Conservation (phyloP, 2,888 invertebrate genomes). For the Eupithecia dodoneata region DNA sequence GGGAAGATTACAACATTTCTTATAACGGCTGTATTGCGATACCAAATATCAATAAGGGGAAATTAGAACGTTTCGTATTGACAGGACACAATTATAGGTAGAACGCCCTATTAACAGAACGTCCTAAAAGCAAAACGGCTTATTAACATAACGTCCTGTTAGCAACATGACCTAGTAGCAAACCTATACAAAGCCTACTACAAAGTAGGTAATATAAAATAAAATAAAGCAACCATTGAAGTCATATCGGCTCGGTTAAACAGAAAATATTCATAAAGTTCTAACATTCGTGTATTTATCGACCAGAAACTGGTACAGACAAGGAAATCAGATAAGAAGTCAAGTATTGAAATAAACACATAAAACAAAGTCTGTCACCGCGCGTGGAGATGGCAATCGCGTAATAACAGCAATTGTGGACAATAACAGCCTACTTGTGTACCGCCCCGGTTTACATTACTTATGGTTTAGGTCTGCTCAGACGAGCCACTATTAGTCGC, state of each 20-base stretch:
- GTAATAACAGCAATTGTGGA: conserved; percentile 41
- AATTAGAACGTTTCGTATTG: too few relatives aligned
- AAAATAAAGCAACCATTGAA: not conserved
- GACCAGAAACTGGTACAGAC: not conserved
- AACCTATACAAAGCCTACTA: too few relatives aligned
- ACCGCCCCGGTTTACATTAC: conserved; percentile 44
- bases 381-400: conserved; percentile 39
- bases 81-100: too few relatives aligned
- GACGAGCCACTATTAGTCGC: not conserved
- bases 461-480: not conserved
- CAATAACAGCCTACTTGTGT: conserved; percentile 43
- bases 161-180: too few relatives aligned
- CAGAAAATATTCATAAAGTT: not conserved
- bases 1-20: too few relatives aligned
- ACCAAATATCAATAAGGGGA: too few relatives aligned
- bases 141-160: too few relatives aligned
- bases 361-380: conserved; percentile 25
- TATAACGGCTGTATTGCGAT: too few relatives aligned
- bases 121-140: too few relatives aligned
- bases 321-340: conserved; percentile 1
- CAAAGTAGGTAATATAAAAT: too few relatives aligned
- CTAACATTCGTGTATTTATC: not conserved
- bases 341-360: conserved; percentile 12
- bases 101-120: too few relatives aligned
- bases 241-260: not conserved